Conservation (phyloP, 2,888 invertebrate species). For the Eristalinus aeneus region DNA sequence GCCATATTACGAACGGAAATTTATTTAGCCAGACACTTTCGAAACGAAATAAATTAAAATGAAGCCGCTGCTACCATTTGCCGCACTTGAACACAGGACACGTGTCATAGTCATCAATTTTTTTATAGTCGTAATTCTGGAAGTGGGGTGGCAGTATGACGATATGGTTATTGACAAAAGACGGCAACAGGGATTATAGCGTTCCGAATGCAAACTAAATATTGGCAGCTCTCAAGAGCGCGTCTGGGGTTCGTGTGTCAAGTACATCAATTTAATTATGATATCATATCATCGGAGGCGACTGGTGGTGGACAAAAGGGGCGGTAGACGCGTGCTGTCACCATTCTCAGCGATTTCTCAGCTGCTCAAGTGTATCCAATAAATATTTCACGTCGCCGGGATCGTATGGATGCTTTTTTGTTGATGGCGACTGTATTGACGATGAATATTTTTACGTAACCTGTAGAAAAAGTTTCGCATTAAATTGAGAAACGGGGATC, state of each 20-base stretch:
- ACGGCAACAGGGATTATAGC: slow-evolving; percentile 36
- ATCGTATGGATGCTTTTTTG: neutral
- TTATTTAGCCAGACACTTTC: slow-evolving; percentile 44
- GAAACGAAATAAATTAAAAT: slow-evolving; percentile 43
- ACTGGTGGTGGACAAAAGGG: neutral
- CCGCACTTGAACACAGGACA: slow-evolving; percentile 47
- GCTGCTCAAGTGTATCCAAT: neutral
- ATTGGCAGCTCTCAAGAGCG: slow-evolving; percentile 15
- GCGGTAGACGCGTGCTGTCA: slow-evolving; percentile 12
- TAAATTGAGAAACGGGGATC: too few relatives aligned
- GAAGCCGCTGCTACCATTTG: slow-evolving; percentile 34
- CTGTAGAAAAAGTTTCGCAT: too few relatives aligned
- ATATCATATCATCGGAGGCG: slow-evolving; percentile 42
- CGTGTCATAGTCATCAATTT: slow-evolving; percentile 57
- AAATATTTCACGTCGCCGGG: neutral
- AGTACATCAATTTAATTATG: slow-evolving; percentile 66
- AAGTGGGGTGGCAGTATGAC: neutral
- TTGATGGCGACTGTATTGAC: too few relatives aligned
- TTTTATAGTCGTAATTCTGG: slow-evolving; percentile 6
- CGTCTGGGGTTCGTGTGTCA: slow-evolving; percentile 37
- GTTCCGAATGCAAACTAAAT: slow-evolving; percentile 34
- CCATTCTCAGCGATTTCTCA: slow-evolving; percentile 11
- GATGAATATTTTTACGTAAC: too few relatives aligned
- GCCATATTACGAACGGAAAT: slow-evolving; percentile 34
- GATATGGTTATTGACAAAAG: neutral